A percentile compares a stretch with the other conserved stretches of the same genome.
These are phyloP conservation scores for Calyptomena viridis DNA, from an alignment of 2,113 vertebrate species.

Conservation along the genomic window DNA sequence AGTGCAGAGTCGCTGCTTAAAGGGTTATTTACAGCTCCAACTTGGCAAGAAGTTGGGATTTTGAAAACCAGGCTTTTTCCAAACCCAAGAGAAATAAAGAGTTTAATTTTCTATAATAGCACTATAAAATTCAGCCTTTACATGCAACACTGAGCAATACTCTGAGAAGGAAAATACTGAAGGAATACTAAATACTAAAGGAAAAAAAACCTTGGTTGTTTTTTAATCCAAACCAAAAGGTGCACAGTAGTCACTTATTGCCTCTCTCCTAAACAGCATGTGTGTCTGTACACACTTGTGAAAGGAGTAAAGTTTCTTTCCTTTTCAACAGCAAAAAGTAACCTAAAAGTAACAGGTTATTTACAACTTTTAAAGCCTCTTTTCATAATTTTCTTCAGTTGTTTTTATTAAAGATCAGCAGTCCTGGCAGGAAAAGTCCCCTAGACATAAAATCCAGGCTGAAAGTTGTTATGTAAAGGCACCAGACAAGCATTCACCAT, in stretches of 20 bases:
- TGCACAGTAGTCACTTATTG: neutral
- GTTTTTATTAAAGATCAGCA: neutral
- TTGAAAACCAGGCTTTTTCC: neutral
- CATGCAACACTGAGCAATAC: neutral
- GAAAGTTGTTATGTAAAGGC: neutral
- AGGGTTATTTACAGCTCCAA: neutral
- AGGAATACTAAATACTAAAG: neutral
- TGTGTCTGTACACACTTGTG: neutral
- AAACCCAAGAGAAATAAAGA: neutral
- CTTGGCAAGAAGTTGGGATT: neutral
- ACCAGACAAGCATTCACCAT: neutral
- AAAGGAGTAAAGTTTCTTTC: neutral
- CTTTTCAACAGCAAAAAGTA: neutral
- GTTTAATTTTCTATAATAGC: neutral
- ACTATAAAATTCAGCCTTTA: neutral
- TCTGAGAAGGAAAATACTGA: neutral
- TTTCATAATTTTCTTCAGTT: neutral
- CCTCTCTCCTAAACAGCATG: neutral
- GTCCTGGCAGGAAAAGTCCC: neutral
- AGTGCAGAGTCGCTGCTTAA: neutral
- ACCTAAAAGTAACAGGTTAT: neutral
- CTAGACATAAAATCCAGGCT: neutral
- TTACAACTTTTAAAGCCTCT: constrained; percentile 28
- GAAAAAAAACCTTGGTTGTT: neutral
- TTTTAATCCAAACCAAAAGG: neutral